Percentiles rank a stretch among this genome's conserved stretches.
Conservation (phyloP, 2,113 vertebrate species). For the Atlantisia rogersi region DNA sequence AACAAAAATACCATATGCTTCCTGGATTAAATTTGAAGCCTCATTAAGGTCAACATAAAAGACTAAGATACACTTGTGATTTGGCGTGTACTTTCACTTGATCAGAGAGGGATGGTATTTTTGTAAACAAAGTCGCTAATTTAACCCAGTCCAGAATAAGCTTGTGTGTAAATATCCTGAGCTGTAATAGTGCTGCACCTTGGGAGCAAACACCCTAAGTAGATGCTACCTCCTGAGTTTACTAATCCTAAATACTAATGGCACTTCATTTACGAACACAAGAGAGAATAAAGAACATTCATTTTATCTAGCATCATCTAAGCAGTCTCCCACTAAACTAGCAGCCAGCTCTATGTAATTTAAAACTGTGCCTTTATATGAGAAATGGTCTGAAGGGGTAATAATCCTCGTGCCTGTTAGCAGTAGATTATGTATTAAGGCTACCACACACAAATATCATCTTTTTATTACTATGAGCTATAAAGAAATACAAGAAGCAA, state of each 20-base stretch:
- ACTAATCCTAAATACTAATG: constrained; percentile 35
- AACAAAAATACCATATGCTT: constrained; percentile 79
- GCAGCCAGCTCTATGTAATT: neutral
- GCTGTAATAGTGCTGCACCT: constrained; percentile 48
- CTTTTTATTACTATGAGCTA: neutral
- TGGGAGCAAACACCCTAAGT: constrained; percentile 33
- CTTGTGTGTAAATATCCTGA: constrained; percentile 64
- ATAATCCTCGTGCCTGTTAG: neutral
- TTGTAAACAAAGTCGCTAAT: constrained; percentile 75
- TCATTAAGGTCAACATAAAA: constrained; percentile 77
- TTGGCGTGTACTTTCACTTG: constrained; percentile 67
- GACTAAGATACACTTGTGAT: constrained; percentile 70
- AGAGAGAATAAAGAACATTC: neutral
- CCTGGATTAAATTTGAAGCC: constrained; percentile 75
- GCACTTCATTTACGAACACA: neutral
- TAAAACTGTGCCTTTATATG: neutral
- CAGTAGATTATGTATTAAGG: neutral
- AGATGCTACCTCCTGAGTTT: constrained; percentile 28
- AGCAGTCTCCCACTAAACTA: neutral
- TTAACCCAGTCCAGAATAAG: constrained; percentile 71
- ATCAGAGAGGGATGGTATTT: constrained; percentile 67
- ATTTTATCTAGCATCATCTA: neutral
- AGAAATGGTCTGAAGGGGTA: neutral
- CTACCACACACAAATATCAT: neutral
- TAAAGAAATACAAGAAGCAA: neutral